Evolutionary conservation across 1,140 invertebrate genomes (phyloP), one percentile per base, ranked within the genome.

Genomic region (Lepidotrigona ventralis): DNA sequence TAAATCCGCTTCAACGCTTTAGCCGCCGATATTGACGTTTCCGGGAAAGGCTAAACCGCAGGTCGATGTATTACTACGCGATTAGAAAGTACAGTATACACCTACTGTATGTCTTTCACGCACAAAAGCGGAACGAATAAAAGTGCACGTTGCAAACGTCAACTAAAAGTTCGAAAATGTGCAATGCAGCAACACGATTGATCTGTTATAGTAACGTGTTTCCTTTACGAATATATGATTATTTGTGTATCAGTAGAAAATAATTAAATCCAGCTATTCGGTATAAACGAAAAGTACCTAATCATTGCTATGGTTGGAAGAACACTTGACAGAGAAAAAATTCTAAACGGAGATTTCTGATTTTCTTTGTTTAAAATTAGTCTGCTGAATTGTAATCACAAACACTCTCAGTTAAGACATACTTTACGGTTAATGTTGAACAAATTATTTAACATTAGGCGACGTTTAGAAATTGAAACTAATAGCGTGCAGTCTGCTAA

Each of bases 11-110:
- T 88, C 86, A 71, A 83, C 81, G 79, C 77, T 70, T 78, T 63
- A 72, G 66, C 80, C 83, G 80, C 54, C 69, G 80, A 88, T 88
- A 88, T 88, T 88, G 87, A 88, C 83, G 77, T 86, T 88, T 88
- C 82, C 84, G 78, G 77, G 87, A 88, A 88, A 88, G 87, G 86
- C 86, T 85, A 86, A 88, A 88, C 87, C 87, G 68, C 87, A 69
- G 79, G 60, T 88, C 87, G 80, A 88, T 88, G 84, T 85, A 88
- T 88, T 88, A 88, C 87, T 64, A 58, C 78, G 70, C 53, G 86
- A 85, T 88, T 88, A 88, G 79, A 76, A 82, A 73, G 79, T 64
- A 79, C 78, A 64, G 17, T 63, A 29, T 54, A 46, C 21, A 26
- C 39, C 39, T 14, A 68, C 39, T 8, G 19, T 71, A 70, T 60